phyloP scores from a whole-genome alignment of 2,113 vertebrate genomes.

The Upupa epops region DNA sequence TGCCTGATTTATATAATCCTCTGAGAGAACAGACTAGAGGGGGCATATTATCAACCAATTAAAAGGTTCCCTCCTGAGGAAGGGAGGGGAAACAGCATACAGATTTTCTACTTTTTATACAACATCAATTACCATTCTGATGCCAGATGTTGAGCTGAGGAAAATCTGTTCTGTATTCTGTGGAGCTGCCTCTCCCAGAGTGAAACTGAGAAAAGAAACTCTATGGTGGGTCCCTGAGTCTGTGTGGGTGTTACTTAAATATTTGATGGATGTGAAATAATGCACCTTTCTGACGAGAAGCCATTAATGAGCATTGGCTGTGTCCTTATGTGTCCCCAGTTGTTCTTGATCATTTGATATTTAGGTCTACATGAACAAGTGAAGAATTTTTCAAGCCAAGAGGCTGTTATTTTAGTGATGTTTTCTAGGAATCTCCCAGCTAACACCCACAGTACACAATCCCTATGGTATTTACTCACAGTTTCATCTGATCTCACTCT shows the following conservation, averaged over 20 bases:
- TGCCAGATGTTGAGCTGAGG: conserved; percentile 30
- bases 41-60: conserved; percentile 56
- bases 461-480: conserved; percentile 5
- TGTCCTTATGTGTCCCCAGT: not conserved
- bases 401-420: not conserved
- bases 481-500: conserved; percentile 6
- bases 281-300: not conserved
- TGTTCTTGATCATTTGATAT: not conserved
- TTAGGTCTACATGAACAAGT: not conserved
- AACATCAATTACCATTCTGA: conserved; percentile 18
- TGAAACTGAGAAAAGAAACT: not conserved
- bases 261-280: not conserved
- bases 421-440: conserved; percentile 31
- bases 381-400: not conserved
- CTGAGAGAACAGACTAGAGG: conserved; percentile 22
- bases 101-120: conserved; percentile 43
- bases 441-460: conserved; percentile 7
- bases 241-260: not conserved
- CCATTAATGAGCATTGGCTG: not conserved
- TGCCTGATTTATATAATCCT: conserved; percentile 49
- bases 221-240: not conserved
- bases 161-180: not conserved
- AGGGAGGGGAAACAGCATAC: conserved; percentile 22
- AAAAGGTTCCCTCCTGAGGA: conserved; percentile 50
- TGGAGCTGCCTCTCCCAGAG: not conserved